These are phyloP conservation scores for Agonopterix arenella DNA, from an alignment of 2,888 invertebrate species.

Conservation along the genomic window DNA sequence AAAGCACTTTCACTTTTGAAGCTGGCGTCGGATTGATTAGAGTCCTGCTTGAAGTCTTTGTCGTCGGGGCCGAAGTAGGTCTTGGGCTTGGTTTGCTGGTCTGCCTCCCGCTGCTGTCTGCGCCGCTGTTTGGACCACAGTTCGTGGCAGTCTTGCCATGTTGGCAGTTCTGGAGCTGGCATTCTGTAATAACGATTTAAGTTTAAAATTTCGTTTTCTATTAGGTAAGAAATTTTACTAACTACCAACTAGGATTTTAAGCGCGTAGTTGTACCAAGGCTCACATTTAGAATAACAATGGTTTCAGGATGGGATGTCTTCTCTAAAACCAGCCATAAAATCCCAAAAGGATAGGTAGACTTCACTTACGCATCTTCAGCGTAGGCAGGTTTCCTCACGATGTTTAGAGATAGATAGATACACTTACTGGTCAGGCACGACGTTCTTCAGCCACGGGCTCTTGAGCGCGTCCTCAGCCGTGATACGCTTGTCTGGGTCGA, in stretches of 20 bases:
- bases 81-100: constrained; percentile 54
- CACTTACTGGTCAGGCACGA: constrained; percentile 89
- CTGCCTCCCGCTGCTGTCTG: constrained; percentile 87
- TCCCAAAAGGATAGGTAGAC: too few species aligned
- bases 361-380: too few species aligned
- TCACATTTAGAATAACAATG: too few species aligned
- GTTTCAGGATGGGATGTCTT: too few species aligned
- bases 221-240: too few species aligned
- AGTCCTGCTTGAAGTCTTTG: constrained; percentile 31
- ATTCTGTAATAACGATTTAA: constrained; percentile 77
- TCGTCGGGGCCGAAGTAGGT: constrained; percentile 29
- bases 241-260: too few species aligned
- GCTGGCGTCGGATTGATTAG: constrained; percentile 35
- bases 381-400: neutral
- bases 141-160: constrained; percentile 99
- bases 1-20: constrained; percentile 41
- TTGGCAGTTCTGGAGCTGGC: constrained; percentile 90
- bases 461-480: constrained; percentile 96
- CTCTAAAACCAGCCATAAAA: too few species aligned
- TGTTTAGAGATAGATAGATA: neutral
- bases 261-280: too few species aligned
- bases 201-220: too few species aligned
- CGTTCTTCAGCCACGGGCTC: constrained; percentile 93
- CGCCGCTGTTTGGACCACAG: constrained; percentile 98
- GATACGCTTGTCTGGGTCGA: constrained; percentile 96